Percentiles rank a stretch among this genome's conserved stretches.
Evolutionary conservation across 2,797 vertebrate species (phyloP).

Genomic region (Darevskia mixta): DNA sequence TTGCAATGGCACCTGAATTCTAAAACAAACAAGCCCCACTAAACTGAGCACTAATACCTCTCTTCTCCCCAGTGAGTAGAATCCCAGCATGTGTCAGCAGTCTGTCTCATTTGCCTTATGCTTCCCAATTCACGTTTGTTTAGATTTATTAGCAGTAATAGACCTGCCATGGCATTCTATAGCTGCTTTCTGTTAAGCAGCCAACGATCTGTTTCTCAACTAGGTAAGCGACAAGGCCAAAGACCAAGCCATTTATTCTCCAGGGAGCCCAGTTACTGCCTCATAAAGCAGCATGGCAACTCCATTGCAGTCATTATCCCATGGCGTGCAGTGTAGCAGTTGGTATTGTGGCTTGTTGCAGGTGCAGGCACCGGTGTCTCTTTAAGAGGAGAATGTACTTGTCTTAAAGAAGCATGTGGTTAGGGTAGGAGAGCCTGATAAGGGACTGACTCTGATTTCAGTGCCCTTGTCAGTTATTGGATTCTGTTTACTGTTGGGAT

Average conservation of each 20-base stretch:
- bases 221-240: constrained; percentile 28
- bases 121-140: constrained; percentile 19
- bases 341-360: constrained; percentile 26
- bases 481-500: not conserved
- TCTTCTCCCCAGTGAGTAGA: constrained; percentile 1
- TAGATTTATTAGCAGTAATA: constrained; percentile 28
- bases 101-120: constrained; percentile 27
- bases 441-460: not conserved
- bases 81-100: constrained; percentile 17
- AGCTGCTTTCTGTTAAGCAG: constrained; percentile 32
- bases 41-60: constrained; percentile 11
- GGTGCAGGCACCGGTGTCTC: not conserved
- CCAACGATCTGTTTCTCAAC: constrained; percentile 31
- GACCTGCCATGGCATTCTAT: constrained; percentile 24
- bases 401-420: not conserved
- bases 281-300: constrained; percentile 38
- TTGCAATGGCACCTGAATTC: not conserved
- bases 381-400: not conserved
- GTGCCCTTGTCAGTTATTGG: not conserved
- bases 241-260: constrained; percentile 41
- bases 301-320: constrained; percentile 20
- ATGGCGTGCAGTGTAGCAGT: not conserved
- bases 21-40: not conserved
- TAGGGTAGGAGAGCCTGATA: not conserved
- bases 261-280: constrained; percentile 22